phyloP scores from a whole-genome alignment of 1,140 invertebrate genomes.

The Cardiocondyla obscurior region DNA sequence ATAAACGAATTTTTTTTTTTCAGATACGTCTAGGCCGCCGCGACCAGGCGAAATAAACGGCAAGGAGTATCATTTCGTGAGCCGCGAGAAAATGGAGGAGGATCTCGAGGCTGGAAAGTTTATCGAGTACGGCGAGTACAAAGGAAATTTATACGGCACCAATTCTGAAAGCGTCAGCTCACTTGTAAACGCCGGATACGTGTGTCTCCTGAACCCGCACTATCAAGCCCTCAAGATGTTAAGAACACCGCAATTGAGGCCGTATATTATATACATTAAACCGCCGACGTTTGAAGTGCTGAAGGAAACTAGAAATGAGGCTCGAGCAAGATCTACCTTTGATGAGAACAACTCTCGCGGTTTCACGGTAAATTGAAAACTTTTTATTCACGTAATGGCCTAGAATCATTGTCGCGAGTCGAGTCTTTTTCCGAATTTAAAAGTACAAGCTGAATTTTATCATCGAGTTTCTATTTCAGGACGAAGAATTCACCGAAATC shows the following conservation, averaged over 20 bases:
- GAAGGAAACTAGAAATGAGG: conserved; percentile 91
- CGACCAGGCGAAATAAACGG: conserved; percentile 95
- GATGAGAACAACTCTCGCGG: conserved; percentile 94
- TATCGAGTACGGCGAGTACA: conserved; percentile 98
- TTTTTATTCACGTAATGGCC: neutral
- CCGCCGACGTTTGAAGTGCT: conserved; percentile 94
- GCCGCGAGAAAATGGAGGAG: conserved; percentile 94
- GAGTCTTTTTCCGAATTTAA: neutral
- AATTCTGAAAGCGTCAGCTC: conserved; percentile 94
- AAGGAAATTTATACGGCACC: conserved; percentile 98
- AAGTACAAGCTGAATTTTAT: neutral
- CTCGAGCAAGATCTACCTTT: conserved; percentile 94
- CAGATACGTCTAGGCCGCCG: conserved; percentile 94
- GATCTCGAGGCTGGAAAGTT: conserved; percentile 96
- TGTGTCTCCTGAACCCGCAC: conserved; percentile 97
- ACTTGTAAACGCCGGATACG: conserved; percentile 93
- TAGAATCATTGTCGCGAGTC: neutral
- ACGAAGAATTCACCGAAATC: conserved; percentile 97
- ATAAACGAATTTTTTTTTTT: conserved; percentile 63
- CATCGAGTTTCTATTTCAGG: conserved; percentile 85
- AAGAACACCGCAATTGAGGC: conserved; percentile 95
- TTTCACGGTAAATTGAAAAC: conserved; percentile 90
- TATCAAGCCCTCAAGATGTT: conserved; percentile 97
- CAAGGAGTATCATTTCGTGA: conserved; percentile 97
- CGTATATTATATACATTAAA: conserved; percentile 97